Percentiles rank a stretch among this genome's conserved stretches.
Evolutionary conservation across 2,113 vertebrate species (phyloP).

Genomic region (Caloenas nicobarica): DNA sequence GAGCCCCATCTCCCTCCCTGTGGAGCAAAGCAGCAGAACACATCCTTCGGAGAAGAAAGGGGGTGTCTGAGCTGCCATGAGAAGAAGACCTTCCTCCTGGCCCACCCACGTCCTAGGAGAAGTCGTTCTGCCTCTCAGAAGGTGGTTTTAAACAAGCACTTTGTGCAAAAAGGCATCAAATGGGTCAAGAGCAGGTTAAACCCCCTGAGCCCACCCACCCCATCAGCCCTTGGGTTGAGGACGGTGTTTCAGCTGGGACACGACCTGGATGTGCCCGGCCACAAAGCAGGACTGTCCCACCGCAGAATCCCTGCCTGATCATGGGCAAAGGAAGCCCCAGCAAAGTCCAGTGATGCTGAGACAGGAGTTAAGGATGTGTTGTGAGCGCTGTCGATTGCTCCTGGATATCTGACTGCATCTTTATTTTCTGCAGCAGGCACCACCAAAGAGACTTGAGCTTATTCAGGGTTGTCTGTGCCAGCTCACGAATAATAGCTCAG

Average conservation of each 20-base stretch:
- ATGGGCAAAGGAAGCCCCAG: neutral
- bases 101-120: neutral
- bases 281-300: neutral
- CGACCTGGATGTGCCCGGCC: neutral
- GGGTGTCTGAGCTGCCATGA: fast-evolving
- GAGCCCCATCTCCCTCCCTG: neutral
- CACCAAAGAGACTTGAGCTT: neutral
- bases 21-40: neutral
- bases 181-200: neutral
- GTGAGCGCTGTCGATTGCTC: fast-evolving
- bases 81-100: neutral
- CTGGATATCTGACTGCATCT: neutral
- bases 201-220: neutral
- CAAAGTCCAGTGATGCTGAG: neutral
- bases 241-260: neutral
- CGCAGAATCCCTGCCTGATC: neutral
- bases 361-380: neutral
- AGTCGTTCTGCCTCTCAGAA: neutral
- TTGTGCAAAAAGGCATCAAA: neutral
- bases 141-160: neutral
- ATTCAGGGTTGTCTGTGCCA: neutral
- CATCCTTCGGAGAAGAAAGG: neutral
- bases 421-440: neutral
- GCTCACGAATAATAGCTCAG: neutral
- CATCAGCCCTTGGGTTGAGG: neutral